phyloP scores from a whole-genome alignment of 2,113 vertebrate species.

The Pyrgilauda ruficollis region DNA sequence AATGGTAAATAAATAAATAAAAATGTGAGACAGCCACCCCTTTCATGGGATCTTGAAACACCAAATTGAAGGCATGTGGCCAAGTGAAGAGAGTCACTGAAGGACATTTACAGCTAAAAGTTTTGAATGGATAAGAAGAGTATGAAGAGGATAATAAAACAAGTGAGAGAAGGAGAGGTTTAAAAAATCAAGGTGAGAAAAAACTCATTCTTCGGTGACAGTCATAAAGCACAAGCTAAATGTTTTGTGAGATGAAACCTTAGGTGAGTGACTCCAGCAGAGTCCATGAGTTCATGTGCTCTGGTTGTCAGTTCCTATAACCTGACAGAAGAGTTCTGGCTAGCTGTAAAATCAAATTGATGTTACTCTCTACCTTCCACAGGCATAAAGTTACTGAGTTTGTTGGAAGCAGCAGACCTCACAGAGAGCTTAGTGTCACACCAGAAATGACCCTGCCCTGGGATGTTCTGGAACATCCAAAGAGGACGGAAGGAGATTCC shows the following conservation, averaged over 20 bases:
- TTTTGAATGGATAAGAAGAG: neutral
- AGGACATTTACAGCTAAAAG: neutral
- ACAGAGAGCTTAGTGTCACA: neutral
- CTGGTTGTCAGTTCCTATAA: neutral
- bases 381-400: neutral
- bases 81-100: neutral
- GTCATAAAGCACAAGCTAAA: neutral
- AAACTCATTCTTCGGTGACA: neutral
- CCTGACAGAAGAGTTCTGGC: neutral
- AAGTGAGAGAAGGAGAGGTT: neutral
- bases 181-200: neutral
- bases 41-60: neutral
- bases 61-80: neutral
- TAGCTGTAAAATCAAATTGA: neutral
- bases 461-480: neutral
- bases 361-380: neutral
- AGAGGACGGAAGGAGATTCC: neutral
- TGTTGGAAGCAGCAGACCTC: neutral
- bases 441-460: neutral
- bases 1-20: neutral
- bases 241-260: neutral
- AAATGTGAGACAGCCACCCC: neutral
- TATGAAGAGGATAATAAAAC: neutral
- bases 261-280: neutral
- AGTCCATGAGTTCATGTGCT: neutral